Percentiles rank a stretch among this genome's conserved stretches.
phyloP scores from a whole-genome alignment of 2,888 invertebrate species.

The Hofmannophila pseudospretella region DNA sequence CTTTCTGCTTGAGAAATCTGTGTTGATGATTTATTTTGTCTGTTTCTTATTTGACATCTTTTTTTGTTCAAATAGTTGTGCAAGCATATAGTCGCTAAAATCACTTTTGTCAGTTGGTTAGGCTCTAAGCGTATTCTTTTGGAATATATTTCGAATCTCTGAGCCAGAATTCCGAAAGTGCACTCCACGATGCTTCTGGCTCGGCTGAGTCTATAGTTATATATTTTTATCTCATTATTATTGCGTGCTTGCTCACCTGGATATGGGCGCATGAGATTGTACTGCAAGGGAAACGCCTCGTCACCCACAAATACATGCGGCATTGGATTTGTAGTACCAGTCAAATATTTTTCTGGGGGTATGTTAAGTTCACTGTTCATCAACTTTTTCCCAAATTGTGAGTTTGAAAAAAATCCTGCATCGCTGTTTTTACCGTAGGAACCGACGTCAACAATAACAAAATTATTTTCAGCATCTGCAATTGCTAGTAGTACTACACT shows the following conservation, averaged over 20 bases:
- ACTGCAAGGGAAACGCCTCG: slow-evolving; percentile 15
- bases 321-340: slow-evolving; percentile 12
- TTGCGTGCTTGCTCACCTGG: slow-evolving; percentile 10
- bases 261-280: slow-evolving; percentile 18
- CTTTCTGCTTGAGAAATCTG: too few species aligned
- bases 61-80: slow-evolving; percentile 16
- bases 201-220: slow-evolving; percentile 18
- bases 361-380: neutral
- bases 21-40: too few species aligned
- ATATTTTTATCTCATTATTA: slow-evolving; percentile 15
- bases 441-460: slow-evolving; percentile 8
- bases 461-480: slow-evolving; percentile 7
- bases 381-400: too few species aligned
- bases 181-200: slow-evolving; percentile 19
- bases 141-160: slow-evolving; percentile 17
- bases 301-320: slow-evolving; percentile 16
- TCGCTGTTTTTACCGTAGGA: slow-evolving; percentile 9
- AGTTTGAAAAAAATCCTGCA: slow-evolving; percentile 8
- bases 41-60: too few species aligned
- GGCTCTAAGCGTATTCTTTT: slow-evolving; percentile 18
- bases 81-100: slow-evolving; percentile 13
- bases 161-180: slow-evolving; percentile 16
- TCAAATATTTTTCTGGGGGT: slow-evolving; percentile 11
- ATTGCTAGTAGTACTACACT: slow-evolving; percentile 5
- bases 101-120: slow-evolving; percentile 11